Evolutionary conservation across 2,888 invertebrate genomes (phyloP).

Genomic region (Nymphalis c-album): DNA sequence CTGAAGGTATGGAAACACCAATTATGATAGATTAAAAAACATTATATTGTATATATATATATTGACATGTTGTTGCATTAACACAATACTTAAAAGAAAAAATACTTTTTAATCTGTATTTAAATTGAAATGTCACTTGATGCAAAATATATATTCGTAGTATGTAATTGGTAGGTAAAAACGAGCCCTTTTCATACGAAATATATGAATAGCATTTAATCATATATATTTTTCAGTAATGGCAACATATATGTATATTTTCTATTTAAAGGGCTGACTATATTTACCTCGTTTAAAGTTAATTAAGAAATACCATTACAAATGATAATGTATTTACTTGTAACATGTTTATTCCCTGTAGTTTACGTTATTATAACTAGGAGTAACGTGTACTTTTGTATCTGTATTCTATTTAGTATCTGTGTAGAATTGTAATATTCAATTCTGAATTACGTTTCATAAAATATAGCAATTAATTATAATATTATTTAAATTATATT

Average conservation of each 20-base stretch:
- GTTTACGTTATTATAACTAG: conserved; percentile 14
- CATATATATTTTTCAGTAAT: not conserved
- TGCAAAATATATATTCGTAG: not conserved
- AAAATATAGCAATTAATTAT: too few species aligned
- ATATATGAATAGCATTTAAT: conserved; percentile 9
- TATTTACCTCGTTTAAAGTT: not conserved
- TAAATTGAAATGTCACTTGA: not conserved
- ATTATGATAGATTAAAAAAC: conserved; percentile 57
- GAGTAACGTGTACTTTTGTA: conserved; percentile 15
- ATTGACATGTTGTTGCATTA: not conserved
- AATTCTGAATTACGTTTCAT: not conserved
- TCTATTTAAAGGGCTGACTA: conserved; percentile 5
- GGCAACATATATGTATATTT: conserved; percentile 9
- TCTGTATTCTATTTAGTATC: conserved; percentile 12
- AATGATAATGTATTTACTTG: conserved; percentile 16
- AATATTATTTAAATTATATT: too few species aligned
- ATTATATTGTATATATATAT: conserved; percentile 31
- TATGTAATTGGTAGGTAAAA: not conserved
- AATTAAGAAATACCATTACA: conserved; percentile 21
- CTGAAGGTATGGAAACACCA: conserved; percentile 79
- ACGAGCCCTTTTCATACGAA: conserved; percentile 7
- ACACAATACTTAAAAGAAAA: too few species aligned
- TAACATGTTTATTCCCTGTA: conserved; percentile 14
- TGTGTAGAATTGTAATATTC: not conserved
- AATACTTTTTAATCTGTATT: not conserved